Evolutionary conservation across 1,140 invertebrate genomes (phyloP), one percentile per base, ranked within the genome.

Genomic region (Episyrphus balteatus): DNA sequence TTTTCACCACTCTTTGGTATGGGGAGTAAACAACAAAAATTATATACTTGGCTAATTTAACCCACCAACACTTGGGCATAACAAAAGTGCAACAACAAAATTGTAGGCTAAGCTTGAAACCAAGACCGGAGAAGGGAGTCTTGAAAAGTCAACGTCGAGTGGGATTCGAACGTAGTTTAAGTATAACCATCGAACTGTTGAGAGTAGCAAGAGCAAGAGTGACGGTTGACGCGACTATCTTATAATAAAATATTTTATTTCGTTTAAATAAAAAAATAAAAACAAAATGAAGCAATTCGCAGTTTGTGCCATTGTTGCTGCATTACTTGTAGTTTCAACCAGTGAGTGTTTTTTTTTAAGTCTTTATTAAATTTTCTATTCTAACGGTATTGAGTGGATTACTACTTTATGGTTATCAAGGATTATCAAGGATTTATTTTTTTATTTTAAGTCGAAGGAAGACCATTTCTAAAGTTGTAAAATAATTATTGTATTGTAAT

Each of bases 131-230:
- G 51, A 62, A 64, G 39, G 41, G 56, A 63, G 63, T 66, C 63
- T 63, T 66, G 57, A 66, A 66, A 66, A 66, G 63, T 63, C 58
- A 55, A 63, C 57, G 59, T 61, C 54, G 55, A 52, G 54, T 53
- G 40, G 53, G 55, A 52, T 57, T 46, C 49, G 51, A 52, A 55
- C 53, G 59, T 66, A 66, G 63, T 66, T 62, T 58, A 61, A 60
- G 59, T 59, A 59, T 54, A 66, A 57, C 63, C 58, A 62, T 54
- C 56, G 61, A 52, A 49, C 60, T 53, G 54, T 51, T 55, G 48
- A 58, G 62, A n/a, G n/a, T n/a, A n/a, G n/a, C 60, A 53, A 57
- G 60, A 26, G 21, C 21, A 26, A 26, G 60, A 53, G 58, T 59
- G 51, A n/a, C 26, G 10, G 13, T 31, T 13, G 30, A 17, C 12